These are phyloP conservation scores for Helleia helle DNA, from an alignment of 2,888 invertebrate genomes.

Conservation along the genomic window DNA sequence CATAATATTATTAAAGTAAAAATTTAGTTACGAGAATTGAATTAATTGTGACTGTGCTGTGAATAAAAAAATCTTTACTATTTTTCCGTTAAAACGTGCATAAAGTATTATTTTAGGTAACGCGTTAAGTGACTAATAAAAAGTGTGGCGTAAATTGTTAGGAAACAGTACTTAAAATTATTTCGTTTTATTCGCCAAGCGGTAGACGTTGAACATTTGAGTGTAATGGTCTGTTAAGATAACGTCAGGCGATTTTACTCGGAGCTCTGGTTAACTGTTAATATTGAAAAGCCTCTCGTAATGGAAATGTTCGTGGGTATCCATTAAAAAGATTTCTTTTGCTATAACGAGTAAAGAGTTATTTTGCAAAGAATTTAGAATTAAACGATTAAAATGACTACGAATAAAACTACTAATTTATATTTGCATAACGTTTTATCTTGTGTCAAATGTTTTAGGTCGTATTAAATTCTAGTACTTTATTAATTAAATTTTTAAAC, in stretches of 20 bases:
- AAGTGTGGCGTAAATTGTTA: constrained; percentile 29
- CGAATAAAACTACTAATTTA: too few relatives aligned
- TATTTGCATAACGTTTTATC: too few relatives aligned
- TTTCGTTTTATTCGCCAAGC: constrained; percentile 41
- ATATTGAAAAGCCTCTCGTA: constrained; percentile 17
- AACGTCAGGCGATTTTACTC: constrained; percentile 36
- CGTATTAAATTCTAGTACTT: too few relatives aligned
- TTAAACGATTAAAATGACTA: too few relatives aligned
- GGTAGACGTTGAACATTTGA: constrained; percentile 42
- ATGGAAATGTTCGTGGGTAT: constrained; percentile 6
- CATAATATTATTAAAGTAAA: neutral
- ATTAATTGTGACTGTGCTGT: constrained; percentile 40
- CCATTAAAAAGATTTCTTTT: constrained; percentile 8
- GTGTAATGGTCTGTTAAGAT: constrained; percentile 60
- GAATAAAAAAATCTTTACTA: constrained; percentile 18
- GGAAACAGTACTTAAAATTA: constrained; percentile 31
- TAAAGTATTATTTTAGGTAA: constrained; percentile 33
- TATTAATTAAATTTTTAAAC: too few relatives aligned
- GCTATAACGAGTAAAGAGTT: constrained; percentile 5
- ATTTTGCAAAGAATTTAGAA: too few relatives aligned
- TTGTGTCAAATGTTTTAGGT: too few relatives aligned
- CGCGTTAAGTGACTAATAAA: constrained; percentile 32
- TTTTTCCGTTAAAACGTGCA: constrained; percentile 14
- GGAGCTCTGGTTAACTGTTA: constrained; percentile 21
- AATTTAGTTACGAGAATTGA: neutral